These are phyloP conservation scores for Bellardia pandia DNA, from an alignment of 2,888 invertebrate genomes.

Conservation along the genomic window DNA sequence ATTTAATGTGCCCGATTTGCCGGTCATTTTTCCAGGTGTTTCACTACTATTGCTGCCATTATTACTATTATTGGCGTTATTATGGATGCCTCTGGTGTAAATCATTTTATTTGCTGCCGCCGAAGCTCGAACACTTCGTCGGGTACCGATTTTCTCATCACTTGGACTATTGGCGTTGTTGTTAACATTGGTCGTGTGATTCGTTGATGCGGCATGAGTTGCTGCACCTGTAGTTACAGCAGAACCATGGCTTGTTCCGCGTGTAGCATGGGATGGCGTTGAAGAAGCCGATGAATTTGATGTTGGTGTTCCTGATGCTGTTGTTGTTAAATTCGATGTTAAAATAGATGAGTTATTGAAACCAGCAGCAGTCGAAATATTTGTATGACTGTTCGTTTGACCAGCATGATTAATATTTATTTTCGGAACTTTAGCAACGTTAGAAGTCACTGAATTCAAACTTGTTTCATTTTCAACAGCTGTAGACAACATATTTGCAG, in stretches of 20 bases:
- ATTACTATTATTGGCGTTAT: conserved; percentile 51
- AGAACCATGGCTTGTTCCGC: conserved; percentile 76
- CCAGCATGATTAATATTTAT: conserved; percentile 54
- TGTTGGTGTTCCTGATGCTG: conserved; percentile 41
- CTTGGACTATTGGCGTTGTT: conserved; percentile 75
- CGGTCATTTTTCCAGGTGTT: conserved; percentile 77
- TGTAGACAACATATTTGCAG: conserved; percentile 25
- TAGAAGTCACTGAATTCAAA: conserved; percentile 62
- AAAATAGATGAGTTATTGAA: conserved; percentile 49
- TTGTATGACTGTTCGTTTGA: conserved; percentile 57
- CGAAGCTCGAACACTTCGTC: conserved; percentile 85
- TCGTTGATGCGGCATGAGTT: conserved; percentile 66
- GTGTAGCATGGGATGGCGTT: conserved; percentile 78
- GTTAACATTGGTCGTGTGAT: conserved; percentile 51
- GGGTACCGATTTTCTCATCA: conserved; percentile 85
- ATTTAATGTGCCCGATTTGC: conserved; percentile 77
- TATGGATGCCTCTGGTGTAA: conserved; percentile 78
- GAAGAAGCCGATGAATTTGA: conserved; percentile 40
- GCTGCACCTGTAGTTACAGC: conserved; percentile 73
- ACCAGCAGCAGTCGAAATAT: conserved; percentile 67
- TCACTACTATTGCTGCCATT: conserved; percentile 36
- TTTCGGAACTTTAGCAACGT: conserved; percentile 50
- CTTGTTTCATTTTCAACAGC: conserved; percentile 47
- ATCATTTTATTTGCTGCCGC: conserved; percentile 83
- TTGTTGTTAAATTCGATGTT: conserved; percentile 38